Evolutionary conservation across 2,797 vertebrate genomes (phyloP).

Genomic region (Molossus molossus): DNA sequence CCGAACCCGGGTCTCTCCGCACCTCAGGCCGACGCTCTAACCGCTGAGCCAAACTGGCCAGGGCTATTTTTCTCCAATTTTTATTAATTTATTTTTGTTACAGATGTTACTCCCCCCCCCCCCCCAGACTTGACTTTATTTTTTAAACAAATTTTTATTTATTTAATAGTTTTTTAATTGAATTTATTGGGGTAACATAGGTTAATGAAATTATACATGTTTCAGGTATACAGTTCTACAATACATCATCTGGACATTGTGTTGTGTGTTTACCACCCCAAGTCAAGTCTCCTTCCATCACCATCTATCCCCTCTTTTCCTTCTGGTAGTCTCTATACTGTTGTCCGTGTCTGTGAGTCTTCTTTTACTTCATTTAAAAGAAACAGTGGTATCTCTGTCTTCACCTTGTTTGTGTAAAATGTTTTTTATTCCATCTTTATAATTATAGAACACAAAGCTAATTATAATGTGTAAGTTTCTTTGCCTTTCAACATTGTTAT

Average conservation of each 20-base stretch:
- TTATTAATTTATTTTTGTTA: no score
- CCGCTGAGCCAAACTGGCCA: no score
- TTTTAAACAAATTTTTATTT: neutral
- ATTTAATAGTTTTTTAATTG: neutral
- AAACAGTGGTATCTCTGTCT: neutral
- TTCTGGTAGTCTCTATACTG: neutral
- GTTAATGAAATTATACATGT: neutral
- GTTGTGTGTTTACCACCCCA: neutral
- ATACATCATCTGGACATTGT: neutral
- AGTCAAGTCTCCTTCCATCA: neutral
- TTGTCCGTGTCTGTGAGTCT: neutral
- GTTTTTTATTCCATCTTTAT: conserved; percentile 7
- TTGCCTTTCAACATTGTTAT: neutral
- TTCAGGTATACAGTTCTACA: neutral
- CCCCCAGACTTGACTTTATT: neutral
- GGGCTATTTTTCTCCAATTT: no score
- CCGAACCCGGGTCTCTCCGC: no score
- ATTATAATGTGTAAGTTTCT: conserved; percentile 1
- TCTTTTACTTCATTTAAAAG: conserved; percentile 47
- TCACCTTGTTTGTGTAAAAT: conserved; percentile 31
- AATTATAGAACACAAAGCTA: neutral
- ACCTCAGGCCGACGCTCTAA: no score
- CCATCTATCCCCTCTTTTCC: neutral
- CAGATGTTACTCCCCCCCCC: no score
- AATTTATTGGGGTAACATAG: neutral